Percentiles rank a stretch among this genome's conserved stretches.
Conservation (phyloP, 2,113 vertebrate genomes). For the Clarias magur region DNA sequence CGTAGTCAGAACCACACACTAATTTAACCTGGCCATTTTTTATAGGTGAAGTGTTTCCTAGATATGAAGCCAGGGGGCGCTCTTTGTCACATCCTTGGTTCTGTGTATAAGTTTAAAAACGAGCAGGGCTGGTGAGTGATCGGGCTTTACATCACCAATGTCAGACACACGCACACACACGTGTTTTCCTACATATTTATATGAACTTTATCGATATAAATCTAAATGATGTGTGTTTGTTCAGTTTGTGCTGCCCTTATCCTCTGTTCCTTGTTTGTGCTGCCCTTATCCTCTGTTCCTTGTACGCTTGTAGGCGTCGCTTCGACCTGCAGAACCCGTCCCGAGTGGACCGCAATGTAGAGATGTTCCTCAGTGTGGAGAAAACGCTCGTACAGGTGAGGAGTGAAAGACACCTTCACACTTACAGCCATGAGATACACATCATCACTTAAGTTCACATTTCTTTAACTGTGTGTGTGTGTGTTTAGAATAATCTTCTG, state of each 20-base stretch:
- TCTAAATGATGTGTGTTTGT: too few species aligned
- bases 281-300: neutral
- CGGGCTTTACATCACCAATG: neutral
- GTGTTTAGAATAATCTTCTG: slow-evolving; percentile 86
- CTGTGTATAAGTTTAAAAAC: slow-evolving; percentile 94
- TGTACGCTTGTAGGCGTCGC: slow-evolving; percentile 82
- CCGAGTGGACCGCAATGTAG: slow-evolving; percentile 90
- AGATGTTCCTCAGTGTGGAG: slow-evolving; percentile 94
- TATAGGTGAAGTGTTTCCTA: slow-evolving; percentile 90
- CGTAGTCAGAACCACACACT: neutral
- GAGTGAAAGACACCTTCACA: neutral
- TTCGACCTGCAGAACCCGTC: slow-evolving; percentile 97
- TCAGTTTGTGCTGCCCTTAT: neutral
- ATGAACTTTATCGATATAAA: neutral
- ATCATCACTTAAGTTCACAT: neutral
- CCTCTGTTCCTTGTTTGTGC: neutral
- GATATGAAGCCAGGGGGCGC: slow-evolving; percentile 91
- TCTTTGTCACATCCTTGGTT: slow-evolving; percentile 93
- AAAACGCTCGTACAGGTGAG: slow-evolving; percentile 87
- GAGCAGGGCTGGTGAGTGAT: slow-evolving; percentile 94
- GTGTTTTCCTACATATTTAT: too few species aligned
- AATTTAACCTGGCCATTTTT: slow-evolving; percentile 10
- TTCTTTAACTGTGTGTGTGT: slow-evolving; percentile 18
- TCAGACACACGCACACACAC: neutral
- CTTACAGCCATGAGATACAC: neutral